Conservation (phyloP, 1,140 invertebrate species). For the Papilio polyxenes region DNA sequence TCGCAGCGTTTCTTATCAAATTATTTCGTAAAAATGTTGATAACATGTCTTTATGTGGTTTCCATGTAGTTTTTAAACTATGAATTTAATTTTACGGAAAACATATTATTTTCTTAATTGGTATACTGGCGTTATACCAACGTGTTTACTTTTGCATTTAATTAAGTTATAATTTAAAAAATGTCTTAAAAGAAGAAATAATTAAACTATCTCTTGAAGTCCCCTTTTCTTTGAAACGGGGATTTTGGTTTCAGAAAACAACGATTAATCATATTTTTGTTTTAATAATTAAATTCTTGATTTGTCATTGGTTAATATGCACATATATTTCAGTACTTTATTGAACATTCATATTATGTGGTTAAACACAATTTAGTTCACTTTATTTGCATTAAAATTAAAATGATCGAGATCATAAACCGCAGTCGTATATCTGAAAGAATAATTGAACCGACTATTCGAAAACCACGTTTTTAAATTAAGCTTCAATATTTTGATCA, state of each 20-base stretch:
- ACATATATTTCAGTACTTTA: background rate
- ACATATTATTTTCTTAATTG: too few species aligned
- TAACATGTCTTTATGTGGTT: background rate
- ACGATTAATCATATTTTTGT: background rate
- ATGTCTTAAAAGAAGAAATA: too few species aligned
- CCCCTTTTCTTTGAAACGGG: background rate
- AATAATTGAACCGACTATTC: slow-evolving; percentile 11
- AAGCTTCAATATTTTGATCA: background rate
- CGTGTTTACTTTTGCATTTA: too few species aligned
- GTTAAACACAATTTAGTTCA: background rate
- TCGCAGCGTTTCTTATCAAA: slow-evolving; percentile 14
- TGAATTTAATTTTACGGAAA: background rate
- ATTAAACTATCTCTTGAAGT: too few species aligned
- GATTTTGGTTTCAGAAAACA: too few species aligned
- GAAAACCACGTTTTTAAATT: slow-evolving; percentile 24
- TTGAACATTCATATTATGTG: background rate
- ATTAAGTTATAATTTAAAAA: too few species aligned
- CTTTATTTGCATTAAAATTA: slow-evolving; percentile 5
- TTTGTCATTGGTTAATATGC: background rate
- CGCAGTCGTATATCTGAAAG: slow-evolving; percentile 6
- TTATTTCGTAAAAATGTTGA: background rate
- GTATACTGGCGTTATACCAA: too few species aligned
- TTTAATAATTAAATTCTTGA: background rate
- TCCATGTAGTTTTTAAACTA: background rate
- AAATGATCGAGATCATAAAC: background rate